Conservation (phyloP, 2,113 vertebrate species). For the Cromileptes altivelis region DNA sequence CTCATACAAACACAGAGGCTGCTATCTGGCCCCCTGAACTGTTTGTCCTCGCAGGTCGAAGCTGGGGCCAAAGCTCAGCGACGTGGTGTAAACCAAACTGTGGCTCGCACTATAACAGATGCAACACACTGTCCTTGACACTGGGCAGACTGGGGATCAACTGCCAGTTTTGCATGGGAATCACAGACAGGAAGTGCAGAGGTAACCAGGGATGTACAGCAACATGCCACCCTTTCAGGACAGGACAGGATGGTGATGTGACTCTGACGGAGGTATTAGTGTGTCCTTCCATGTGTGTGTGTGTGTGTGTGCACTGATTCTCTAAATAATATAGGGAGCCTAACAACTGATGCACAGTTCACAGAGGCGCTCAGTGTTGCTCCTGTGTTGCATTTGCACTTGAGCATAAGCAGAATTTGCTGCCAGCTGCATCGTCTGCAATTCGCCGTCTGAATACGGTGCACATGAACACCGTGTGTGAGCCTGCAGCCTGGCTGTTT, state of each 20-base stretch:
- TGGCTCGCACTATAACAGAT: neutral
- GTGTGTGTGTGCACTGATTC: neutral
- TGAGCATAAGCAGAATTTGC: neutral
- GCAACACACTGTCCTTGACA: neutral
- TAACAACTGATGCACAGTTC: no score
- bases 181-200: neutral
- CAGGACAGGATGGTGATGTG: no score
- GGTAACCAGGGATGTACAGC: neutral
- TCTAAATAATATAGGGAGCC: neutral
- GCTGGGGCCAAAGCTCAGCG: conserved; percentile 19
- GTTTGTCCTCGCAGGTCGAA: conserved; percentile 38
- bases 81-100: neutral
- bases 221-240: neutral
- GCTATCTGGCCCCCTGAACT: conserved; percentile 34
- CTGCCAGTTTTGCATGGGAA: neutral
- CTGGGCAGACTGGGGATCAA: neutral
- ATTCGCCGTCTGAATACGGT: no score
- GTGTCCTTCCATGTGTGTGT: neutral
- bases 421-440: neutral
- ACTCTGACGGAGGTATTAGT: no score
- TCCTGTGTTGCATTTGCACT: neutral
- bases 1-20: conserved; percentile 14
- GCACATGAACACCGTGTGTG: no score
- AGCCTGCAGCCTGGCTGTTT: neutral
- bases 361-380: no score